Conservation (phyloP, 2,113 vertebrate species). For the Seriola aureovittata region DNA sequence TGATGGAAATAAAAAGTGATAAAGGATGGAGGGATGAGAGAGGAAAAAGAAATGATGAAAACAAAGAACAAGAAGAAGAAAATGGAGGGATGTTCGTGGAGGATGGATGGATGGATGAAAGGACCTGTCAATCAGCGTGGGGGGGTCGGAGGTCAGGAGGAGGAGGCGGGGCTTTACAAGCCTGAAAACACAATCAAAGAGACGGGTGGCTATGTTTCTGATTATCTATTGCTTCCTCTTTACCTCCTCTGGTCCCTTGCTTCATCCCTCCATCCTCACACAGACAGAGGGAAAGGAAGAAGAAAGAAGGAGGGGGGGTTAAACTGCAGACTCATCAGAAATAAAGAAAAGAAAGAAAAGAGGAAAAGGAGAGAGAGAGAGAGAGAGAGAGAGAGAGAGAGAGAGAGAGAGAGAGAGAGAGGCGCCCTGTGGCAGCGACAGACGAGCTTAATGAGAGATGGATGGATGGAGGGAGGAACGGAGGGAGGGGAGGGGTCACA, state of each 20-base stretch:
- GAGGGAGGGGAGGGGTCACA: slow-evolving; percentile 77
- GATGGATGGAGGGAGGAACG: slow-evolving; percentile 80
- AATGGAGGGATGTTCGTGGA: no score
- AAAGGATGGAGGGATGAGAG: neutral
- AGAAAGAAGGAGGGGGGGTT: neutral
- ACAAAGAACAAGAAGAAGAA: neutral
- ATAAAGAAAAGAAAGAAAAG: neutral
- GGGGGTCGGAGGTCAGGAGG: slow-evolving; percentile 51
- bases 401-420: neutral
- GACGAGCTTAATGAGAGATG: slow-evolving; percentile 78
- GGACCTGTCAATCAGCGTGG: slow-evolving; percentile 39
- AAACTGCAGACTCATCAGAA: slow-evolving; percentile 36
- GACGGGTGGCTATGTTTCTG: slow-evolving; percentile 36
- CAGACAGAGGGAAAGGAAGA: neutral
- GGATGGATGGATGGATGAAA: neutral
- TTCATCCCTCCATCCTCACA: slow-evolving; percentile 27
- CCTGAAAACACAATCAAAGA: slow-evolving; percentile 37
- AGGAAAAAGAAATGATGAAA: neutral
- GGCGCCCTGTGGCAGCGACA: slow-evolving; percentile 19
- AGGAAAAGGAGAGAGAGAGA: neutral
- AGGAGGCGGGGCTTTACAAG: slow-evolving; percentile 64
- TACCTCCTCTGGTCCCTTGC: no score
- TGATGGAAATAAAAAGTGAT: no score
- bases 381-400: neutral
- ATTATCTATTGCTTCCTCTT: neutral